phyloP scores from a whole-genome alignment of 1,140 invertebrate species.

The Epicauta chinensis region DNA sequence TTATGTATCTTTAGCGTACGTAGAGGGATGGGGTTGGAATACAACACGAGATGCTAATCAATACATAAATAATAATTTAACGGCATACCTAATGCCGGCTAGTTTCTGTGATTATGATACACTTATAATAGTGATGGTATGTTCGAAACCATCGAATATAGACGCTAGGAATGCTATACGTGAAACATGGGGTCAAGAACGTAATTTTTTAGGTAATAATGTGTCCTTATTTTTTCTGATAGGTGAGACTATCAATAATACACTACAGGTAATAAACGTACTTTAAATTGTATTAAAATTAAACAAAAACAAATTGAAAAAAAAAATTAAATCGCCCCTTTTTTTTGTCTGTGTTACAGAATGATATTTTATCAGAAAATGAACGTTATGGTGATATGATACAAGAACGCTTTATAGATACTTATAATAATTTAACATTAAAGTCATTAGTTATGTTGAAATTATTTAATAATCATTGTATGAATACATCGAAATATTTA shows the following conservation, averaged over 20 bases:
- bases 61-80: constrained; percentile 59
- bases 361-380: constrained; percentile 44
- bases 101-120: constrained; percentile 50
- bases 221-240: constrained; percentile 50
- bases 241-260: constrained; percentile 50
- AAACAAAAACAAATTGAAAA: neutral
- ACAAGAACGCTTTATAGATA: constrained; percentile 82
- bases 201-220: constrained; percentile 47
- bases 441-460: constrained; percentile 84
- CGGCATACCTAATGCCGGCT: constrained; percentile 56
- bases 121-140: constrained; percentile 67
- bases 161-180: constrained; percentile 63
- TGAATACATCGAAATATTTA: constrained; percentile 51
- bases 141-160: constrained; percentile 62
- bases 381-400: constrained; percentile 74
- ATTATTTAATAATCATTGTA: constrained; percentile 64
- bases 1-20: constrained; percentile 24
- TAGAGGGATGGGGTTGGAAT: constrained; percentile 65
- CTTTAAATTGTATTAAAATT: constrained; percentile 1
- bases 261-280: constrained; percentile 44
- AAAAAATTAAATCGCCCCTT: neutral
- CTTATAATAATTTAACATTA: constrained; percentile 88
- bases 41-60: constrained; percentile 61
- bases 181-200: constrained; percentile 72
- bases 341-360: constrained; percentile 18